Conservation (phyloP, 2,888 invertebrate species). For the Lymantria monacha region DNA sequence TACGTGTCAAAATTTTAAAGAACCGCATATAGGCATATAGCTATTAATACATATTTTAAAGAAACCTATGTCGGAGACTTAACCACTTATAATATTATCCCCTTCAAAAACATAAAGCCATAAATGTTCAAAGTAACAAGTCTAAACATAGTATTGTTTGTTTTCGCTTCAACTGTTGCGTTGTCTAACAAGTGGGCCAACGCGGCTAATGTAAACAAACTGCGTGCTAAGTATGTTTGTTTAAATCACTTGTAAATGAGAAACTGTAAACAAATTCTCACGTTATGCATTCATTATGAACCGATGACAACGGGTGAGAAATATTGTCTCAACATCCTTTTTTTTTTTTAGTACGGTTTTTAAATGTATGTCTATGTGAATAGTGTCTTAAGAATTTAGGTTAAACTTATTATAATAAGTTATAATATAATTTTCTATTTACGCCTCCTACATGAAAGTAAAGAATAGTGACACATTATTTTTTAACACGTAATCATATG, state of each 20-base stretch:
- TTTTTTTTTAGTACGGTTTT: neutral
- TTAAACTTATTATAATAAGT: no score
- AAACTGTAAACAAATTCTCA: slow-evolving; percentile 56
- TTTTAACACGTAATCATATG: no score
- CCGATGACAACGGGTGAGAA: slow-evolving; percentile 54
- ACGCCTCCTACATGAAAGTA: no score
- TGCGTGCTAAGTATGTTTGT: slow-evolving; percentile 35
- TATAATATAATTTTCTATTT: no score
- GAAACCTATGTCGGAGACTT: slow-evolving; percentile 11
- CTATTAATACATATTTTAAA: no score
- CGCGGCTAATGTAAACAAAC: slow-evolving; percentile 49
- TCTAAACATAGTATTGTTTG: slow-evolving; percentile 51
- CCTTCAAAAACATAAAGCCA: slow-evolving; percentile 3
- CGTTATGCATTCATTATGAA: slow-evolving; percentile 49
- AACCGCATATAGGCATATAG: no score
- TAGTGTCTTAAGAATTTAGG: no score
- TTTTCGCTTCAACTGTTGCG: slow-evolving; percentile 48
- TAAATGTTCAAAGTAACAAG: slow-evolving; percentile 41
- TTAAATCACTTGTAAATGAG: slow-evolving; percentile 47
- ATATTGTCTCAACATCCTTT: slow-evolving; percentile 23
- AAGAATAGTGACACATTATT: no score
- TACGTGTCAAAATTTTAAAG: no score
- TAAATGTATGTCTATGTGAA: neutral
- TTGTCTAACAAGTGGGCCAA: slow-evolving; percentile 58
- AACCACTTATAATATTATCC: slow-evolving; percentile 16